Percentiles rank a stretch among this genome's conserved stretches.
phyloP scores from a whole-genome alignment of 2,888 invertebrate species.

The Drosophila sordidula region DNA sequence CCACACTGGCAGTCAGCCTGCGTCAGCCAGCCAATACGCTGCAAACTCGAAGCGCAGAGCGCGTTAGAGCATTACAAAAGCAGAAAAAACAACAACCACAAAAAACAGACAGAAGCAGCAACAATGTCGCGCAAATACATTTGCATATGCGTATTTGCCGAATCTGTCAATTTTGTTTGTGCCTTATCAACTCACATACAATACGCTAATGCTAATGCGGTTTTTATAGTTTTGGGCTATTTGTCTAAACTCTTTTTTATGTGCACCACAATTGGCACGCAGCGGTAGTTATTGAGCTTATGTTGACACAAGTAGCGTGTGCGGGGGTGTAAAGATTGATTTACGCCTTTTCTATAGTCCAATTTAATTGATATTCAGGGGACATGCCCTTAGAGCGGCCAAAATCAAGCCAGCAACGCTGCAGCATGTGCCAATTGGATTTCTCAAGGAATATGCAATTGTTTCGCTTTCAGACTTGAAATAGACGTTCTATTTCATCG shows the following conservation, averaged over 20 bases:
- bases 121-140: constrained; percentile 38
- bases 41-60: constrained; percentile 4
- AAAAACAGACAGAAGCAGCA: neutral
- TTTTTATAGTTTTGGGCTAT: constrained; percentile 59
- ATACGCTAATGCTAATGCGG: constrained; percentile 45
- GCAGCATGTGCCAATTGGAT: neutral
- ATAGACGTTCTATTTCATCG: too few relatives aligned
- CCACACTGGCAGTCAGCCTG: constrained; percentile 6
- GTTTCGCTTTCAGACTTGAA: neutral
- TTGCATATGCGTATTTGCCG: constrained; percentile 69
- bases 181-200: constrained; percentile 54
- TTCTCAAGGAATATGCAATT: neutral
- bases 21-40: constrained; percentile 13
- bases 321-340: constrained; percentile 46
- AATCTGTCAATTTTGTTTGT: constrained; percentile 57
- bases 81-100: constrained; percentile 5
- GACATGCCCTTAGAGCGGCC: neutral
- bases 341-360: constrained; percentile 59
- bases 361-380: constrained; percentile 33
- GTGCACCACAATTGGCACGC: constrained; percentile 25
- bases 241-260: constrained; percentile 45
- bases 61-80: constrained; percentile 41
- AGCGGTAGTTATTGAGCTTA: constrained; percentile 20
- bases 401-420: neutral
- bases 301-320: constrained; percentile 18